These are phyloP conservation scores for Acanthisitta chloris DNA, from an alignment of 2,113 vertebrate species.

Conservation along the genomic window DNA sequence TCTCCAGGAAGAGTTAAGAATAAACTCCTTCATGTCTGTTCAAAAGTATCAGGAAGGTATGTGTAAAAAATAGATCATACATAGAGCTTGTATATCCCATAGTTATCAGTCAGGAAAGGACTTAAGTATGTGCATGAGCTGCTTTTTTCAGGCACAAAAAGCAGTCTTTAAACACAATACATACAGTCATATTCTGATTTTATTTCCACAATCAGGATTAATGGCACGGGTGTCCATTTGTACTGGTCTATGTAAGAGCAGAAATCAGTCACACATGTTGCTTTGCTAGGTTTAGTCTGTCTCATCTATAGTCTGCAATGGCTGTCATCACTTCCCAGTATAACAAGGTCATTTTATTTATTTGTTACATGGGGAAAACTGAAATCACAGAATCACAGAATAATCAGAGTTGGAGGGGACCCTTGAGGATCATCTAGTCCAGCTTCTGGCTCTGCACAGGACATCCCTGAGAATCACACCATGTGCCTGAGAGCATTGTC, in stretches of 20 bases:
- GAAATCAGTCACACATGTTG: not conserved
- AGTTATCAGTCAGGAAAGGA: not conserved
- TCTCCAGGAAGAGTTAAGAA: not conserved
- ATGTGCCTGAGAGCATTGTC: too few relatives aligned
- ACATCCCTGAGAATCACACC: too few relatives aligned
- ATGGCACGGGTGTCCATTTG: not conserved
- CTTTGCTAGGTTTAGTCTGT: not conserved
- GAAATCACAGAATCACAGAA: too few relatives aligned
- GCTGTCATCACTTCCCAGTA: not conserved
- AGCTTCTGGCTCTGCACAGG: too few relatives aligned
- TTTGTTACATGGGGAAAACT: not conserved
- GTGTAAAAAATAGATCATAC: rapidly evolving
- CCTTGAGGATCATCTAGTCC: too few relatives aligned
- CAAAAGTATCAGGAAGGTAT: not conserved
- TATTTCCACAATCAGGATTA: not conserved
- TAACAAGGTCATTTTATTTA: not conserved
- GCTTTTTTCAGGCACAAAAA: too few relatives aligned
- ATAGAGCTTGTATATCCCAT: not conserved
- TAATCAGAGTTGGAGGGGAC: too few relatives aligned
- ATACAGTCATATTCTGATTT: not conserved
- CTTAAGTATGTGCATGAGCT: not conserved
- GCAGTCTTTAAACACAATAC: not conserved
- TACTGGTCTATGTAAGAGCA: not conserved
- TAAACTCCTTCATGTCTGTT: not conserved
- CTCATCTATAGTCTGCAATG: not conserved